Base-by-base conservation (phyloP, 1,140 invertebrate species). In the Theocolax elegans region DNA sequence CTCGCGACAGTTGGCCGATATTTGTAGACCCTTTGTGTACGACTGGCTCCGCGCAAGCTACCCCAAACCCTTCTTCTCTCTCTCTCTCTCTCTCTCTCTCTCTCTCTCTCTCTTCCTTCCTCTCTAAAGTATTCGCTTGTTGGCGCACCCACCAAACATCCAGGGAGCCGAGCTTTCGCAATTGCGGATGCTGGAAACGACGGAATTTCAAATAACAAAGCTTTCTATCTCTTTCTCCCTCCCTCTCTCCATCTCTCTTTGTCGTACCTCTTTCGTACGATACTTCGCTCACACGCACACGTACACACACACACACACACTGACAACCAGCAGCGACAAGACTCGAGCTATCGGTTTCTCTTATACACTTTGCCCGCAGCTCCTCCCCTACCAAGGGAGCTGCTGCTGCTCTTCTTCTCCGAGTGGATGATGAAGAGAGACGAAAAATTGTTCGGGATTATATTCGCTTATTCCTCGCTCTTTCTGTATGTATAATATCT, bases 1-100 rank as follows among this genome's bases (percentile, higher is more conserved):
- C 51, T 59, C 60, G 60, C 71, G 75, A 74, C 73, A 77, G 76
- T 76, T 76, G 76, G 73, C 68, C 74, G 75, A 76, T 73, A 76
- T 74, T 75, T 73, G 67, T 75, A 81, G 77, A 74, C 77, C 76
- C 75, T 83, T 83, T 82, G 80, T 80, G 17, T 35, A 35, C 31
- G 31, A n/a, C n/a, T n/a, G n/a, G n/a, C n/a, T n/a, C n/a, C n/a
- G n/a, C n/a, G n/a, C n/a, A n/a, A n/a, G n/a, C n/a, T n/a, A n/a
- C n/a, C n/a, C n/a, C n/a, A n/a, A n/a, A n/a, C n/a, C n/a, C n/a
- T n/a, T n/a, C n/a, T n/a, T n/a, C n/a, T 10, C 27, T 23, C 13
- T 60, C 19, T 7, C 23, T 69, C 70, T 67, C 46, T 21, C 67
- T 42, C 67, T 19, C 42, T 49, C 35, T 46, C 53, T 19, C 51